Evolutionary conservation across 2,797 vertebrate genomes (phyloP).

Genomic region (Acanthopagrus latus): DNA sequence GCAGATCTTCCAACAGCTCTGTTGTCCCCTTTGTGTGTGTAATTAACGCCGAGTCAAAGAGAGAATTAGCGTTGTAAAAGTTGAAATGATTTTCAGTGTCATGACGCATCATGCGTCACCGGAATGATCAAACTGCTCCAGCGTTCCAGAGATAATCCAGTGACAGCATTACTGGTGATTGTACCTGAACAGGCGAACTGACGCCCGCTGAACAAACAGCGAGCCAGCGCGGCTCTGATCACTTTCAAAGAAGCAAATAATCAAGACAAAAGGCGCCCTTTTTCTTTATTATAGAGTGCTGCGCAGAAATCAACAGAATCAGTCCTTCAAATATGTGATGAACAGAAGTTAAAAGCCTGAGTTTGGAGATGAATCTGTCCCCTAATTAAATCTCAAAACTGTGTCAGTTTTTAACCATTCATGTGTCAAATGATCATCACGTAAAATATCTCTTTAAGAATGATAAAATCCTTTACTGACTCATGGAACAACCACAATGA

Average conservation of each 20-base stretch:
- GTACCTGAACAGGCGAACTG: not conserved
- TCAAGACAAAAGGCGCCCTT: not conserved
- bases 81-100: not conserved
- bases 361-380: not conserved
- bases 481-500: too few species aligned
- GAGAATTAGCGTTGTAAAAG: not conserved
- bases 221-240: not conserved
- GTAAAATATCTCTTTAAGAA: not conserved
- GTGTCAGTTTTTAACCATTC: not conserved
- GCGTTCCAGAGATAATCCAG: not conserved
- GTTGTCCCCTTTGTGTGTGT: not conserved
- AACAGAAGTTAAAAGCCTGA: constrained; percentile 14
- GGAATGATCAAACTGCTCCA: not conserved
- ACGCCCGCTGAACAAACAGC: not conserved
- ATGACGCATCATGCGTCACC: not conserved
- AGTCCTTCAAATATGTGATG: not conserved
- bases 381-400: not conserved
- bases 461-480: too few species aligned
- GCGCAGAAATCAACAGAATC: not conserved
- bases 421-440: constrained; percentile 22
- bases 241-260: constrained; percentile 6
- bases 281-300: not conserved
- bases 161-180: not conserved
- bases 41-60: not conserved
- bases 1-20: constrained; percentile 7